Percentiles rank a stretch among this genome's conserved stretches.
phyloP scores from a whole-genome alignment of 2,888 invertebrate genomes.

The Kuschelorhynchus macadamiae region DNA sequence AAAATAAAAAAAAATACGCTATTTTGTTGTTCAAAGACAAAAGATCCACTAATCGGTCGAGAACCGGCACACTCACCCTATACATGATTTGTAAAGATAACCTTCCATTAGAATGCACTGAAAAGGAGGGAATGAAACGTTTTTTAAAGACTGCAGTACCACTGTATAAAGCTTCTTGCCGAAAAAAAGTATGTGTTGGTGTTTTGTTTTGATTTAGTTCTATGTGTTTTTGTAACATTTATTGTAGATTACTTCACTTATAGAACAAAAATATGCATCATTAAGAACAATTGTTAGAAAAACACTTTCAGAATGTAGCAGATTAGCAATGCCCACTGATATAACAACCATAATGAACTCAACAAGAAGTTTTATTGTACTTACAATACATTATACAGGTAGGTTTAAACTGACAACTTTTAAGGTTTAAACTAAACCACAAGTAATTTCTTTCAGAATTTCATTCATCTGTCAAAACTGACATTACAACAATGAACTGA shows the following conservation, averaged over 20 bases:
- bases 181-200: background rate
- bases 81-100: too few species aligned
- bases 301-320: background rate
- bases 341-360: constrained; percentile 2
- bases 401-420: too few species aligned
- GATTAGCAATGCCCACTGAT: background rate
- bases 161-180: constrained; percentile 3
- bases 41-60: too few species aligned
- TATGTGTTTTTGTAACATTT: background rate
- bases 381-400: constrained; percentile 5
- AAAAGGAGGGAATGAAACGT: too few species aligned
- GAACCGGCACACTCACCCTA: too few species aligned
- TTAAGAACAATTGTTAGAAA: background rate
- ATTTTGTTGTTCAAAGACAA: too few species aligned
- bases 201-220: background rate
- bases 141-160: too few species aligned
- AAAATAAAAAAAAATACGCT: too few species aligned
- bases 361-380: constrained; percentile 4
- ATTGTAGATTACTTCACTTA: constrained; percentile 6
- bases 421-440: too few species aligned
- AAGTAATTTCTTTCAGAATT: background rate
- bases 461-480: too few species aligned
- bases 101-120: too few species aligned
- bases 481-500: too few species aligned
- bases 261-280: background rate